Conservation (phyloP, 2,113 vertebrate genomes). For the Gorilla gorilla region DNA sequence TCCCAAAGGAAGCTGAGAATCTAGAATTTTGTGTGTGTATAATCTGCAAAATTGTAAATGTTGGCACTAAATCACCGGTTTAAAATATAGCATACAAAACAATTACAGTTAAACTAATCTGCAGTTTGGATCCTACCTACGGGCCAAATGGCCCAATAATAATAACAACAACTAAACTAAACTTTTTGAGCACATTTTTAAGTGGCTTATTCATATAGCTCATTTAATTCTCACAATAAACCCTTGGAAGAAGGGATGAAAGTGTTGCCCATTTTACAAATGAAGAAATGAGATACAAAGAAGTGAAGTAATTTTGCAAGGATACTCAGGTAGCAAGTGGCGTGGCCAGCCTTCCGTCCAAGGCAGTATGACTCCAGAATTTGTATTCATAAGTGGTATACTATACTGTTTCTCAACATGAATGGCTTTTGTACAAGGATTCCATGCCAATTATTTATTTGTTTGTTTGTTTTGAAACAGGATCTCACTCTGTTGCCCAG, state of each 20-base stretch:
- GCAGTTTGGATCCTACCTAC: neutral
- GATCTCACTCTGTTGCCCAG: too few species aligned
- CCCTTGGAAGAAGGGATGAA: neutral
- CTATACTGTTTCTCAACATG: slow-evolving; percentile 32
- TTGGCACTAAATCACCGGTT: neutral
- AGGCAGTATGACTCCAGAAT: slow-evolving; percentile 25
- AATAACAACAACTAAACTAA: neutral
- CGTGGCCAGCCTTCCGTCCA: neutral
- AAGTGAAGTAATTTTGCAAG: neutral
- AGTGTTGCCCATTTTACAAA: neutral
- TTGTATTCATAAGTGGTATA: slow-evolving; percentile 25
- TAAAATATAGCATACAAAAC: neutral
- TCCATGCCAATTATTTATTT: neutral
- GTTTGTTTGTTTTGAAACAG: too few species aligned
- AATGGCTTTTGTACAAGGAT: neutral
- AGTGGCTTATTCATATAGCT: neutral
- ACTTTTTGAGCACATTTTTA: neutral
- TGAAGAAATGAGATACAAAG: neutral
- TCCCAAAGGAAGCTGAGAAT: neutral
- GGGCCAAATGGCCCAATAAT: neutral
- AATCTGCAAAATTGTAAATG: neutral
- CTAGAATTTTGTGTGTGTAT: neutral
- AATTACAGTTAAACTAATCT: neutral
- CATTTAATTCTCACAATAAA: neutral
- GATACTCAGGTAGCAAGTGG: neutral